Evolutionary conservation across 2,797 vertebrate species (phyloP).

Genomic region (Miichthys miiuy): DNA sequence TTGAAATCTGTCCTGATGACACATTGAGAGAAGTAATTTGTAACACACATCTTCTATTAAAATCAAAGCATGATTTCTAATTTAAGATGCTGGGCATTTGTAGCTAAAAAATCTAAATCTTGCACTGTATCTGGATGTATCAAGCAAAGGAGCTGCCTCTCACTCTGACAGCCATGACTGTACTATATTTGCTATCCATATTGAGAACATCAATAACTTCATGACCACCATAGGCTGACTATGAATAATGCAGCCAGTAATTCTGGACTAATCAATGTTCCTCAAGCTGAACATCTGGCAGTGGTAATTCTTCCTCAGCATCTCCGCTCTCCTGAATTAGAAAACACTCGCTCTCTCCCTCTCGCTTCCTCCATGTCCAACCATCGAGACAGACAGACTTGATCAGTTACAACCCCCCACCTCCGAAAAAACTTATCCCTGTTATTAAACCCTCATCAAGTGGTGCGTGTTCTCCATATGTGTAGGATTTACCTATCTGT

Average conservation of each 20-base stretch:
- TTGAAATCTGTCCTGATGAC: constrained; percentile 74
- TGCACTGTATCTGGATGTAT: constrained; percentile 60
- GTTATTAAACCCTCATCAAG: constrained; percentile 86
- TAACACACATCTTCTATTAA: constrained; percentile 60
- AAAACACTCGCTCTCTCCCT: constrained; percentile 74
- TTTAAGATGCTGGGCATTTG: constrained; percentile 62
- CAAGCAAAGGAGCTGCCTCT: constrained; percentile 63
- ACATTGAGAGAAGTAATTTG: constrained; percentile 65
- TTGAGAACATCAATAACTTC: constrained; percentile 84
- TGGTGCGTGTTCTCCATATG: constrained; percentile 89
- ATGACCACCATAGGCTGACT: constrained; percentile 83
- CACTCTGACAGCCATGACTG: constrained; percentile 76
- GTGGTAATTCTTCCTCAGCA: constrained; percentile 83
- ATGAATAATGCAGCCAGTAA: constrained; percentile 85
- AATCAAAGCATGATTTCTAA: constrained; percentile 63
- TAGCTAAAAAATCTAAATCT: constrained; percentile 70
- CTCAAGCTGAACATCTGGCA: constrained; percentile 87
- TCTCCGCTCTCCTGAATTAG: constrained; percentile 85
- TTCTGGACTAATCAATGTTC: constrained; percentile 86
- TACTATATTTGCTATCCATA: constrained; percentile 83
- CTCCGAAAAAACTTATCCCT: constrained; percentile 79
- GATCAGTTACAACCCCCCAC: constrained; percentile 77
- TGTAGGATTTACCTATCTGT: constrained; percentile 99
- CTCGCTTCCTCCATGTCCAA: constrained; percentile 62
- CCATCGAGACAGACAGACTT: constrained; percentile 76